These are phyloP conservation scores for Dromococcyx pavoninus DNA, from an alignment of 2,797 vertebrate species.

Conservation along the genomic window DNA sequence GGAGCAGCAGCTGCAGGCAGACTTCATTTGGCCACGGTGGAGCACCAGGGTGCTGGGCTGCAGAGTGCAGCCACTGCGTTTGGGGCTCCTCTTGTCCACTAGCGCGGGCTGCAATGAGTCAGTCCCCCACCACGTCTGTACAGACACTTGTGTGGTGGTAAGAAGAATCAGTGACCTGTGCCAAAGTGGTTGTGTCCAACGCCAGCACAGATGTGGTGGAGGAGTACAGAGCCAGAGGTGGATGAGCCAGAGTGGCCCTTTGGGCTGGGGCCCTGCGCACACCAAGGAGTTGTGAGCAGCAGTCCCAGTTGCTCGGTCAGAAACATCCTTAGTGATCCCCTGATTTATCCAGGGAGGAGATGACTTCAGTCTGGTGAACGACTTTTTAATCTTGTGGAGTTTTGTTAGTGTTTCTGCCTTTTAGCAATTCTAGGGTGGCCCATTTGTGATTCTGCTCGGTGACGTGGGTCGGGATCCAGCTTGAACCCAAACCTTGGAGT, in stretches of 20 bases:
- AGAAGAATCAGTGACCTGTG: background rate
- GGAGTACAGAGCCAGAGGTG: background rate
- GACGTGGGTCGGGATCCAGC: background rate
- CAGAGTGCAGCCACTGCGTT: background rate
- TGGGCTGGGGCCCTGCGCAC: accelerated
- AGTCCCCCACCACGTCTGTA: background rate
- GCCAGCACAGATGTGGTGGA: background rate
- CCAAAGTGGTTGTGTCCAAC: background rate
- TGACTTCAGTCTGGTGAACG: background rate
- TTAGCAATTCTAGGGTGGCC: background rate
- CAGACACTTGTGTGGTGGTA: background rate
- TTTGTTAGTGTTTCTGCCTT: background rate
- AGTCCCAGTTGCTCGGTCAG: background rate
- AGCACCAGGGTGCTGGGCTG: background rate
- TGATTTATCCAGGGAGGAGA: background rate
- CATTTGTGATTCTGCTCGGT: background rate
- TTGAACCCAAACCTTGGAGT: background rate
- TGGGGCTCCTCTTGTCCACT: background rate
- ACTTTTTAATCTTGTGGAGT: background rate
- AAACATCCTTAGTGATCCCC: background rate
- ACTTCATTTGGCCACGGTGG: background rate
- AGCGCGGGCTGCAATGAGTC: background rate
- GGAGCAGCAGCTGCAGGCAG: background rate
- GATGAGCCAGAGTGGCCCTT: background rate
- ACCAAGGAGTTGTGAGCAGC: background rate